Evolutionary conservation across 2,113 vertebrate species (phyloP), one percentile per base, ranked within the genome.

Genomic region (Peromyscus californicus): DNA sequence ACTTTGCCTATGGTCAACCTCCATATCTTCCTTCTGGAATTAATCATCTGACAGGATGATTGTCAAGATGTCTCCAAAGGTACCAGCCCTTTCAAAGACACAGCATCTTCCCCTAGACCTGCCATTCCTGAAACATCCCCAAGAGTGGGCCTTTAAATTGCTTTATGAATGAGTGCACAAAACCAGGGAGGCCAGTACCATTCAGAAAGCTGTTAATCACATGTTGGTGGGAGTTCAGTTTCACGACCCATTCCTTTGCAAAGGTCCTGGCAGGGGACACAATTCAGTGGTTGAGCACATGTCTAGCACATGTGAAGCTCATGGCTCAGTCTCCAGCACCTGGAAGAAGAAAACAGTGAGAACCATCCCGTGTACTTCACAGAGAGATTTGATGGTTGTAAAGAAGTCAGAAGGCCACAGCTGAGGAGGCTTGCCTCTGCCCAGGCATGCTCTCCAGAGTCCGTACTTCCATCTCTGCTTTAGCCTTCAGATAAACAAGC

Each of bases 121-220:
- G 4, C 13, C 42, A 26, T 7, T 51, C n/a, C 51, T 17, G 5
- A 26, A n/a, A 24, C 1, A 5, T 51, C 39, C 39, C 86, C 57
- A 9, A 1, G 9, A 57, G 82, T 31, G 36, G 8, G 5, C 51
- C 51, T 75, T 89, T 36, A 21, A 39, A 26, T 31, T 24, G 21
- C 33, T 29, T 42, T 21, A 29, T 22, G 39, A 51, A 51, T 5
- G 0, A n/a, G 9, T 11, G 36, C 8, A 1, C 3, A 29, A 12
- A 45, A 26, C 33, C 80, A n/a, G 42, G 8, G 57, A 12, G 1
- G 0, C 9, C 42, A 21, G 9, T 2, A 17, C 0, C 6, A 0
- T 19, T 76, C 36, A 59, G 48, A 75, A 88, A 26, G 69, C 7
- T 4, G 7, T 69, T 13, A 11, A 86, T 61, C 45, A 11, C 7